phyloP scores from a whole-genome alignment of 2,888 invertebrate species.

The Sthenelais limicola region DNA sequence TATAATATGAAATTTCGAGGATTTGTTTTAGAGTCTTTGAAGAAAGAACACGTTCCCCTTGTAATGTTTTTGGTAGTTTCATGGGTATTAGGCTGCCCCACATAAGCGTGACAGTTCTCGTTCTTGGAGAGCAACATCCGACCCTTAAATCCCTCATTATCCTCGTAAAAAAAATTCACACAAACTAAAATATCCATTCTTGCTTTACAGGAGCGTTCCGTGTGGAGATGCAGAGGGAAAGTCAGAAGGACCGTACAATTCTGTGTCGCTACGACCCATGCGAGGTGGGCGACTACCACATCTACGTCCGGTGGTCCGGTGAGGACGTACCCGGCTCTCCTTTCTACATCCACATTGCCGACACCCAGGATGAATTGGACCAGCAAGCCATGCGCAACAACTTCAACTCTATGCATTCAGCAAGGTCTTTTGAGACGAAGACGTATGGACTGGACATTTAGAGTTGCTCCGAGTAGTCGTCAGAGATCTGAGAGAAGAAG shows the following conservation, averaged over 20 bases:
- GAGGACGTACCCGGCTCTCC: slow-evolving; percentile 98
- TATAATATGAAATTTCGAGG: no score
- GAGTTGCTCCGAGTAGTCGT: no score
- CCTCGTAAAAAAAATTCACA: no score
- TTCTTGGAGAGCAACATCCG: no score
- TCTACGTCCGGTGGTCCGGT: slow-evolving; percentile 98
- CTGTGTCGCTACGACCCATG: slow-evolving; percentile 98
- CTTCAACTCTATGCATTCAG: slow-evolving; percentile 6
- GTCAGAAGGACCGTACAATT: slow-evolving; percentile 97
- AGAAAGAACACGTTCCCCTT: no score
- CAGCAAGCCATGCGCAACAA: slow-evolving; percentile 54
- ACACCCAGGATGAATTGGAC: slow-evolving; percentile 94
- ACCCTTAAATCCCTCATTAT: no score
- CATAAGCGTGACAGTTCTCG: no score
- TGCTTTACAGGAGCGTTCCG: slow-evolving; percentile 87
- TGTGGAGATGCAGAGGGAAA: slow-evolving; percentile 99
- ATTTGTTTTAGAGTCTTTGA: no score
- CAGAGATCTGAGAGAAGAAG: background rate
- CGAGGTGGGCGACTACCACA: slow-evolving; percentile 97
- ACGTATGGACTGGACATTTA: slow-evolving; percentile 17
- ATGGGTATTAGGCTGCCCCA: no score
- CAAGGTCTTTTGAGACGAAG: slow-evolving; percentile 10
- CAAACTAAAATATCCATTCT: background rate
- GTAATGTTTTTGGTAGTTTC: background rate
- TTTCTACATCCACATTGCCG: slow-evolving; percentile 99